Conservation (phyloP, 2,888 invertebrate genomes). For the Spisula solida region DNA sequence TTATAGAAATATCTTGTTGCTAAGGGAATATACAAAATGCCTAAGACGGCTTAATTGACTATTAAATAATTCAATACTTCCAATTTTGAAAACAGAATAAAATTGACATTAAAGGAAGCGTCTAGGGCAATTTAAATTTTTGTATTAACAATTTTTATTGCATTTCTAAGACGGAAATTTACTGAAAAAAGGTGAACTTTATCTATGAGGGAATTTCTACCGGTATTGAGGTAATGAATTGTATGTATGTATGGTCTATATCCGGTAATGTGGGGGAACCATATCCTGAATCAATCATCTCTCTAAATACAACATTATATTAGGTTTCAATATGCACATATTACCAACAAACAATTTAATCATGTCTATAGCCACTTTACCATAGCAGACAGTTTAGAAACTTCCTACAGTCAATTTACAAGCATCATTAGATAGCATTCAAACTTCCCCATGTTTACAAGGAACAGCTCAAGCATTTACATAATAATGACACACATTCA, state of each 20-base stretch:
- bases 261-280: neutral
- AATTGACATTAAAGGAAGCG: too few species aligned
- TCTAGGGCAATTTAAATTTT: too few species aligned
- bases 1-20: too few species aligned
- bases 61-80: too few species aligned
- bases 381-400: neutral
- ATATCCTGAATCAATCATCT: too few species aligned
- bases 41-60: too few species aligned
- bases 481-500: neutral
- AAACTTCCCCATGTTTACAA: neutral
- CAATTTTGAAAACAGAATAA: too few species aligned
- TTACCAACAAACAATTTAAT: slow-evolving; percentile 5
- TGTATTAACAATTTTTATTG: too few species aligned
- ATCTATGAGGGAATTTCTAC: too few species aligned
- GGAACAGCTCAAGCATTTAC: neutral
- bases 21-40: too few species aligned
- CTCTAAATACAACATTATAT: neutral
- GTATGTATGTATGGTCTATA: neutral
- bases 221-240: neutral
- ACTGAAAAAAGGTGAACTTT: too few species aligned
- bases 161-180: too few species aligned
- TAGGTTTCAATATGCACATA: neutral
- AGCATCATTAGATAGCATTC: slow-evolving; percentile 17
- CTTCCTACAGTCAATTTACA: neutral
- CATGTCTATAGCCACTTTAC: slow-evolving; percentile 8